Conservation (phyloP, 2,113 vertebrate genomes). For the Litocranius walleri region DNA sequence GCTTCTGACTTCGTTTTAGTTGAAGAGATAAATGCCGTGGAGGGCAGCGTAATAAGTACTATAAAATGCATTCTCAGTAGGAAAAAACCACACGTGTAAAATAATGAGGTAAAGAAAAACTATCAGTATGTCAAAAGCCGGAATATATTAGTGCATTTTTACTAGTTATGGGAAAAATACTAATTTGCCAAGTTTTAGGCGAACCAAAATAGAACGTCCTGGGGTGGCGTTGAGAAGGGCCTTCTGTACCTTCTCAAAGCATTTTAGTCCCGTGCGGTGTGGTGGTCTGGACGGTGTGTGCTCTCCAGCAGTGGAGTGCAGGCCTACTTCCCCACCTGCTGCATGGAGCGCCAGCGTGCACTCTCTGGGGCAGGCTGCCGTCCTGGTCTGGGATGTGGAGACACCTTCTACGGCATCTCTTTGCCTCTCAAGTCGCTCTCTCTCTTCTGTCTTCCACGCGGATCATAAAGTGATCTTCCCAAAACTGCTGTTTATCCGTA, state of each 20-base stretch:
- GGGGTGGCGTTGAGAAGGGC: background rate
- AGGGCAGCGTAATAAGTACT: background rate
- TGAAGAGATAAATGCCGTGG: background rate
- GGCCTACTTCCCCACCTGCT: background rate
- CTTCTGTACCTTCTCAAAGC: background rate
- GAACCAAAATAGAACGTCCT: background rate
- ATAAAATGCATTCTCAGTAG: background rate
- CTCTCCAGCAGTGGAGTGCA: no score
- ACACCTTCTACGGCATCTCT: no score
- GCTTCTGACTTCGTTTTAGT: background rate
- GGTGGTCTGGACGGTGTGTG: rapidly evolving
- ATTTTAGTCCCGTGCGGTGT: rapidly evolving
- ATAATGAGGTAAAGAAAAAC: background rate
- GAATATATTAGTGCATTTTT: background rate
- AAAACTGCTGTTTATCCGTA: background rate
- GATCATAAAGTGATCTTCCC: background rate
- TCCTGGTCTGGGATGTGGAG: background rate
- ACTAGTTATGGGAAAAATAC: background rate
- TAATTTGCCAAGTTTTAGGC: background rate
- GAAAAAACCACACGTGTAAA: background rate
- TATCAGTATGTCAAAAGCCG: background rate
- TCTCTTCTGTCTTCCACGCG: background rate
- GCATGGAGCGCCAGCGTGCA: rapidly evolving
- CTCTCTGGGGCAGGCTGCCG: background rate
- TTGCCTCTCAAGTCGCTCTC: no score